phyloP scores from a whole-genome alignment of 1,140 invertebrate genomes.

The Physella acuta region DNA sequence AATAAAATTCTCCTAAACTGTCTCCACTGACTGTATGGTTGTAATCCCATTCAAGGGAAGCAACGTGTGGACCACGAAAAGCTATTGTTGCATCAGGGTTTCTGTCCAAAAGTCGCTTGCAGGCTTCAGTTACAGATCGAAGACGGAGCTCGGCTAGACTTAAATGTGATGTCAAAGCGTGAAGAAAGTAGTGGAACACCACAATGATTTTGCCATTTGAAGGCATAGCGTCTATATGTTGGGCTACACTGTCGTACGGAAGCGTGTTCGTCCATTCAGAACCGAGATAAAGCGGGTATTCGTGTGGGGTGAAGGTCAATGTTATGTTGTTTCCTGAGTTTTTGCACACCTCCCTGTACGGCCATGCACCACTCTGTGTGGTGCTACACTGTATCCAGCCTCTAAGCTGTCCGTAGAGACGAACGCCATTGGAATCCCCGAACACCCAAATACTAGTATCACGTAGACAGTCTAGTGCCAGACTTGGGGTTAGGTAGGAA shows the following conservation, averaged over 20 bases:
- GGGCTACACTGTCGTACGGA: neutral
- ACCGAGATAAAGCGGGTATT: neutral
- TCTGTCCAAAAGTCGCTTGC: too few species aligned
- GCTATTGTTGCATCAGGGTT: neutral
- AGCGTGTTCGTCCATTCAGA: neutral
- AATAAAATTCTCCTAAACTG: neutral
- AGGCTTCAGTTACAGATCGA: neutral
- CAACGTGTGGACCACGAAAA: slow-evolving; percentile 11
- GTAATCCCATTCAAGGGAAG: neutral
- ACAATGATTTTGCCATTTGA: neutral
- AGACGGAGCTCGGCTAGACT: neutral
- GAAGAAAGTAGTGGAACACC: slow-evolving; percentile 6
- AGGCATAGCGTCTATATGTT: too few species aligned
- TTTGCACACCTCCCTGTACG: neutral
- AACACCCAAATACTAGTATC: too few species aligned
- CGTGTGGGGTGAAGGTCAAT: neutral
- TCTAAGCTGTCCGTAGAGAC: neutral
- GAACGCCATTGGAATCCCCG: slow-evolving; percentile 10
- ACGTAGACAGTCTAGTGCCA: too few species aligned
- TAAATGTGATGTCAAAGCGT: neutral
- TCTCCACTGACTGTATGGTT: slow-evolving; percentile 11
- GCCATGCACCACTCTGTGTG: neutral
- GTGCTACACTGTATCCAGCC: neutral
- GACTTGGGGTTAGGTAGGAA: too few species aligned
- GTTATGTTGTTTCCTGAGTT: neutral